phyloP scores from a whole-genome alignment of 1,140 invertebrate species.

The Drosophila teissieri region DNA sequence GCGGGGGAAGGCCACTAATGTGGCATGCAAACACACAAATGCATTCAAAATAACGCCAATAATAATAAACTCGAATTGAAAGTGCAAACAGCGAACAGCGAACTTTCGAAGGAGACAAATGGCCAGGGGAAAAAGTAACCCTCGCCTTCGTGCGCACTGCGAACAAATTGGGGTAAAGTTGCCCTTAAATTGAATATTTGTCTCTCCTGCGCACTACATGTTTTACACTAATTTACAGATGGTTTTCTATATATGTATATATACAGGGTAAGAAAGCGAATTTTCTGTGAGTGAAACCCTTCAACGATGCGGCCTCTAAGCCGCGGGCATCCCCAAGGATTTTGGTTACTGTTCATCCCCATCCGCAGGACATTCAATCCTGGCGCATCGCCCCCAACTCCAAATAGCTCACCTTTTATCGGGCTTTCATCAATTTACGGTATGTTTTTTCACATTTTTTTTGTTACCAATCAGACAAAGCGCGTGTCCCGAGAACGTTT shows the following conservation, averaged over 20 bases:
- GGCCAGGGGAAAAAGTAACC: background rate
- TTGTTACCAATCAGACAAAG: conserved; percentile 67
- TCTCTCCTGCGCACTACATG: background rate
- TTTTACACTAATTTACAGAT: background rate
- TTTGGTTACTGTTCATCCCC: conserved; percentile 57
- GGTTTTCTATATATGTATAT: no score
- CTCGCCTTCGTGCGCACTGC: conserved; percentile 9
- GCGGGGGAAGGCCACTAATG: conserved; percentile 70
- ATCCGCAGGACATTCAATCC: conserved; percentile 21
- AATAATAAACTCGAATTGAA: conserved; percentile 65
- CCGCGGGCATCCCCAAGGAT: conserved; percentile 64
- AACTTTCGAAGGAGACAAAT: conserved; percentile 27
- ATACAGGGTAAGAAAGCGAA: background rate
- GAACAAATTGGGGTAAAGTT: no score
- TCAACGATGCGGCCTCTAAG: conserved; percentile 33
- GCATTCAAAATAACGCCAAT: conserved; percentile 68
- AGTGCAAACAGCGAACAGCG: conserved; percentile 70
- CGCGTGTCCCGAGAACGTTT: conserved; percentile 76
- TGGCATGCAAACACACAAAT: conserved; percentile 67
- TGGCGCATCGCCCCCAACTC: conserved; percentile 1
- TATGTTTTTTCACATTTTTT: conserved; percentile 63
- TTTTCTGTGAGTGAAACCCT: conserved; percentile 26
- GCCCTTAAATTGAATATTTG: background rate
- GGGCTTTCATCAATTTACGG: conserved; percentile 71
- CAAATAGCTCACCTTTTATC: conserved; percentile 65